Base-by-base conservation (phyloP, 2,888 invertebrate genomes). In the Caenorhabditis imperialis region DNA sequence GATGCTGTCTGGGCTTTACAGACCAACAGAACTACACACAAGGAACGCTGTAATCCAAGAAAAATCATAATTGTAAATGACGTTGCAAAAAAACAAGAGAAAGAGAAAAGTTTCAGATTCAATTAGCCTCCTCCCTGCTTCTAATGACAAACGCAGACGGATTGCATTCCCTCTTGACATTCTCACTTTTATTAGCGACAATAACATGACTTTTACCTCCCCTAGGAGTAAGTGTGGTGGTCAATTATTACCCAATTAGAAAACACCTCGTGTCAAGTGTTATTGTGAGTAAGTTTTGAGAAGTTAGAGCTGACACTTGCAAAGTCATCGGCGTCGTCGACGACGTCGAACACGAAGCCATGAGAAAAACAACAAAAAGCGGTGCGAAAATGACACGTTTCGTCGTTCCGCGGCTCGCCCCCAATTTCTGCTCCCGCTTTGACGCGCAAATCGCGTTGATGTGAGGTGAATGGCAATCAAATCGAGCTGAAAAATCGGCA, bases 61-160 rank as follows among this genome's bases (percentile, higher is more conserved):
- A 47, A 35, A 25, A 38, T 27, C 27, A 27, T 40, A 38, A 25
- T 54, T n/a, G 40, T 27, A 40, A 40, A n/a, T 27, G 7, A 23
- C 33, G 23, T 27, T 7, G 33, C n/a, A 14, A 47, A 27, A 22
- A 37, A 5, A 12, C 40, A 38, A 42, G 50, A 50, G 42, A 30
- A 8, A 20, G 45, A 35, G 40, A 30, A 65, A 65, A 65, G 55
- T 65, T 65, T 65, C 55, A 57, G 65, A 65, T 65, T 65, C 48
- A 65, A 65, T 65, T 65, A 65, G 63, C 33, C 42, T 33, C n/a
- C 30, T 30, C 30, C 10, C 30, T 30, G 7, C 10, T 10, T 30
- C 30, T 30, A 30, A 55, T 48, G 55, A 42, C 63, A 55, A 65
- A 65, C 40, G 55, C 54, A 65, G 16, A 18, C 18, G 40, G 50